Evolutionary conservation across 2,797 vertebrate species (phyloP).

Genomic region (Pachyuromys duprasi): DNA sequence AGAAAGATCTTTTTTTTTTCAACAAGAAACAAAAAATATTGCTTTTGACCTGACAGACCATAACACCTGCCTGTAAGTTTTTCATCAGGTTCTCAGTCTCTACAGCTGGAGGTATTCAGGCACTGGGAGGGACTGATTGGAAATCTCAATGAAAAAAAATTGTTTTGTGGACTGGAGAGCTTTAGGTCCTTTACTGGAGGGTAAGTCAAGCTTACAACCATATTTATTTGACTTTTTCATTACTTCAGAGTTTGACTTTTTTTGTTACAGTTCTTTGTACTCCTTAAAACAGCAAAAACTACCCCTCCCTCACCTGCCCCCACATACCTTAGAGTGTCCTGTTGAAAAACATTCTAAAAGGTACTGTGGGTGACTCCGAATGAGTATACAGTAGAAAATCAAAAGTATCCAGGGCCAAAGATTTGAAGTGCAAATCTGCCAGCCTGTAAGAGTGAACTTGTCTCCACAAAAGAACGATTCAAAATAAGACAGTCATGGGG

Average conservation of each 20-base stretch:
- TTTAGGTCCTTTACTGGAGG: neutral
- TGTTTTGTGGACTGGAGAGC: neutral
- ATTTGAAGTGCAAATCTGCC: slow-evolving; percentile 4
- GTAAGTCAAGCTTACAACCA: slow-evolving; percentile 25
- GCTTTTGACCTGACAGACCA: slow-evolving; percentile 54
- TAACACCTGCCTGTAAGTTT: slow-evolving; percentile 27
- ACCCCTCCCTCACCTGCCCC: neutral
- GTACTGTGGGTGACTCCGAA: neutral
- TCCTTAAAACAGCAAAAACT: neutral
- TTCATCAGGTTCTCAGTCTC: slow-evolving; percentile 28
- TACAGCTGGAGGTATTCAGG: neutral
- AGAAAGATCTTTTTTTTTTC: slow-evolving; percentile 59
- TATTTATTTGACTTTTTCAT: slow-evolving; percentile 11
- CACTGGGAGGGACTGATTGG: neutral
- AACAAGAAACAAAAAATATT: slow-evolving; percentile 58
- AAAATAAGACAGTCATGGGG: slow-evolving; percentile 15
- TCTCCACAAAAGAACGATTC: slow-evolving; percentile 20
- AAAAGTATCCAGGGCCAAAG: neutral
- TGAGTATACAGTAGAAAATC: neutral
- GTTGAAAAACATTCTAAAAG: neutral
- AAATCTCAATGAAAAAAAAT: slow-evolving; percentile 43
- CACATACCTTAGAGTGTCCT: neutral
- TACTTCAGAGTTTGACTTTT: slow-evolving; percentile 40
- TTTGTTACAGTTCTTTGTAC: neutral
- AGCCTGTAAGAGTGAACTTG: slow-evolving; percentile 15